Conservation (phyloP, 2,797 vertebrate species). For the Psittacula derbiana region DNA sequence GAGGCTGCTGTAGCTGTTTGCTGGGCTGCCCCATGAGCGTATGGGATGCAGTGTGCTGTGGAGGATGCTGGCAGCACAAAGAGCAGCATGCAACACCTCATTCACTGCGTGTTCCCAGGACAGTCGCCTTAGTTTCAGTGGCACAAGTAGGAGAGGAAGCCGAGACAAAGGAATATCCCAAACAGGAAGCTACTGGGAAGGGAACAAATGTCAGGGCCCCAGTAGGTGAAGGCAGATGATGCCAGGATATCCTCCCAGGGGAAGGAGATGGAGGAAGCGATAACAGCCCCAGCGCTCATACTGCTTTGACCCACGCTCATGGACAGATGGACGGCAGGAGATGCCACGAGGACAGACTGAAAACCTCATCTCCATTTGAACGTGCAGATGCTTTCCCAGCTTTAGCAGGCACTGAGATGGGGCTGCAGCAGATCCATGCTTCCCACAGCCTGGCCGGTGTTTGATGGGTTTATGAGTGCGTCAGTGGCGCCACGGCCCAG, state of each 20-base stretch:
- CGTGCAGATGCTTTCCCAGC: not conserved
- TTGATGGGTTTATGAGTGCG: not conserved
- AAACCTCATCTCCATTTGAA: not conserved
- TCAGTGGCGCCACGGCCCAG: rapidly evolving
- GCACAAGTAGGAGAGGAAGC: conserved; percentile 1
- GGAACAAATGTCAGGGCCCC: not conserved
- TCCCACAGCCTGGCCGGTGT: rapidly evolving
- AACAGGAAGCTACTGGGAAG: conserved; percentile 24
- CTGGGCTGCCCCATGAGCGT: rapidly evolving
- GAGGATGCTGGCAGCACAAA: not conserved
- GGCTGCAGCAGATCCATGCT: rapidly evolving
- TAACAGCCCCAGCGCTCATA: rapidly evolving
- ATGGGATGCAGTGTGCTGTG: not conserved
- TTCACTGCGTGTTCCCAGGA: not conserved
- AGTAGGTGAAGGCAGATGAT: not conserved
- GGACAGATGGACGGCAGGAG: not conserved
- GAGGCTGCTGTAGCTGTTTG: not conserved
- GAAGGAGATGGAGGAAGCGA: not conserved
- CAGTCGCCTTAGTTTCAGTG: not conserved
- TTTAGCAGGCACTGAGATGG: not conserved
- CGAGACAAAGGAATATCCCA: not conserved
- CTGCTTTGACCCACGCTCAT: not conserved
- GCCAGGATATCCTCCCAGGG: not conserved
- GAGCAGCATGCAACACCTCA: rapidly evolving
- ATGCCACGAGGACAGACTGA: not conserved